These are phyloP conservation scores for Drosophila equinoxialis DNA, from an alignment of 1,140 invertebrate genomes.

Conservation along the genomic window DNA sequence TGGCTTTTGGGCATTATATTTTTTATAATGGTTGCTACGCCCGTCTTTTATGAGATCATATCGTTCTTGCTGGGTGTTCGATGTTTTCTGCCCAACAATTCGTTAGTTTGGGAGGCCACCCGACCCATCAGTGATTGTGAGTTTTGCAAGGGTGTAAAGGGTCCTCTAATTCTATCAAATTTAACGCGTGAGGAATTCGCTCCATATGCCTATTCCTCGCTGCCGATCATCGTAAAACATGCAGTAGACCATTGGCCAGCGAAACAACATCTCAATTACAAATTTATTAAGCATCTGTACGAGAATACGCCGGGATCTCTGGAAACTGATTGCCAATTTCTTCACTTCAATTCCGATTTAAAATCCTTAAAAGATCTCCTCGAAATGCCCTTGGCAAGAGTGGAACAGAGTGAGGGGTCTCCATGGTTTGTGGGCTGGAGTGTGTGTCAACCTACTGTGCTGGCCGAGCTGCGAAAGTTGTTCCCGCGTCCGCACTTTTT, in stretches of 20 bases:
- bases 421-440: constrained; percentile 97
- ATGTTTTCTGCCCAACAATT: constrained; percentile 92
- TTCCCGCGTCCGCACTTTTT: constrained; percentile 94
- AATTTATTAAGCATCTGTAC: constrained; percentile 92
- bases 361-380: constrained; percentile 91
- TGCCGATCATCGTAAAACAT: constrained; percentile 91
- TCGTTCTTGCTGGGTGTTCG: constrained; percentile 84
- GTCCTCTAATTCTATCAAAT: constrained; percentile 87
- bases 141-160: constrained; percentile 85
- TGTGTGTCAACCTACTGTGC: constrained; percentile 92
- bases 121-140: constrained; percentile 91
- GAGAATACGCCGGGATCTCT: constrained; percentile 86
- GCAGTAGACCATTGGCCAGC: constrained; percentile 92
- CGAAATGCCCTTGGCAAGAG: constrained; percentile 88
- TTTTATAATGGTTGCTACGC: constrained; percentile 77
- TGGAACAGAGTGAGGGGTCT: constrained; percentile 85
- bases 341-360: constrained; percentile 94
- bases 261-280: constrained; percentile 87
- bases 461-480: constrained; percentile 89
- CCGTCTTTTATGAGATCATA: constrained; percentile 70
- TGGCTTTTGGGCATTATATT: constrained; percentile 76
- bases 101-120: constrained; percentile 92
- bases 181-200: constrained; percentile 87
- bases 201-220: constrained; percentile 89
- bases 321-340: constrained; percentile 93